Evolutionary conservation across 1,140 invertebrate species (phyloP), one percentile per base, ranked within the genome.

Genomic region (Nasonia giraulti): DNA sequence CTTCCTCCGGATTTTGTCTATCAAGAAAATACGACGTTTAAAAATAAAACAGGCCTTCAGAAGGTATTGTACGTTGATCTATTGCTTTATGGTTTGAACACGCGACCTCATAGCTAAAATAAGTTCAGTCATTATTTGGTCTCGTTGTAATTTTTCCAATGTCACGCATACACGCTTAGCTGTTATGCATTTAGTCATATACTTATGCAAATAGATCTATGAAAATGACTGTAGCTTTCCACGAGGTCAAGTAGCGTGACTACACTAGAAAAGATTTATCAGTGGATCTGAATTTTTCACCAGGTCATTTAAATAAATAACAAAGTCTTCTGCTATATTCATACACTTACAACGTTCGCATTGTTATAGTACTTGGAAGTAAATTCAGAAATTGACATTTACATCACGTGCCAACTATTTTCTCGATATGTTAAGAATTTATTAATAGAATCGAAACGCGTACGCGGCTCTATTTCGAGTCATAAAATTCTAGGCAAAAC

Each of bases 1-100:
- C 93, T 77, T 92, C 89, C 37, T 89, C 69, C 1, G 89, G 88
- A 80, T 91, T 89, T 66, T 85, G 86, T 86, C 93, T 93, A 74
- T 88, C 23, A 77, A 82, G 7, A 89, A 86, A 87, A 62, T 62
- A 62, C 3, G 17, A 62, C 8, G 8, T 62, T 62, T 62, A 20
- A 62, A 62, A 62, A 7, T 62, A 62, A n/a, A 62, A 62, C 17
- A n/a, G 17, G 6, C 55, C 17, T 62, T 62, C 5, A 7, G 55
- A n/a, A n/a, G 17, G 7, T 20, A 62, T 62, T n/a, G 55, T 20
- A 20, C 55, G 55, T 62, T n/a, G 17, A 62, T 62, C 14, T n/a
- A 20, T 62, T 62, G 55, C 17, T 20, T 62, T 62, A 62, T 62
- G 14, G 55, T 62, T 62, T 62, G 6, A 20, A 62, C 40, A 17